Evolutionary conservation across 2,888 invertebrate species (phyloP).

Genomic region (Diploptera punctata): DNA sequence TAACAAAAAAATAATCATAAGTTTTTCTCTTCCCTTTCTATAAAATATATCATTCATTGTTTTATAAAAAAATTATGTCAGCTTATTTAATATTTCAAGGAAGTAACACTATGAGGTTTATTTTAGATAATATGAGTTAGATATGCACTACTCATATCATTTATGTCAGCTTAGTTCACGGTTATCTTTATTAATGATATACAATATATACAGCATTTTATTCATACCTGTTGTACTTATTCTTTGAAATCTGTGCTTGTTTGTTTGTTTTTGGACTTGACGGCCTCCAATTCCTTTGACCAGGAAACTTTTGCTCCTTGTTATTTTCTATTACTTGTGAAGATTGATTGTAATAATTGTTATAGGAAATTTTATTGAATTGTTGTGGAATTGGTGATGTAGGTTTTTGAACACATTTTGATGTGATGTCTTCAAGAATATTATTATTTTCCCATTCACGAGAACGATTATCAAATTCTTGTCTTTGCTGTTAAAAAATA

Average conservation of each 20-base stretch:
- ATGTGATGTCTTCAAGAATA: background rate
- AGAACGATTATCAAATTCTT: background rate
- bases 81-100: too few species aligned
- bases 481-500: background rate
- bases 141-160: too few species aligned
- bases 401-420: background rate
- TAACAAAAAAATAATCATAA: too few species aligned
- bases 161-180: too few species aligned
- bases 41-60: too few species aligned
- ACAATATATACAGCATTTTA: too few species aligned
- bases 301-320: background rate
- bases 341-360: background rate
- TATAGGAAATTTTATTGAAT: background rate
- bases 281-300: background rate
- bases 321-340: background rate
- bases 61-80: too few species aligned
- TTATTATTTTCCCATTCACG: constrained; percentile 14
- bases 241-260: background rate
- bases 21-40: too few species aligned
- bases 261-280: background rate
- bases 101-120: too few species aligned
- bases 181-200: too few species aligned
- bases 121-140: too few species aligned
- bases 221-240: constrained; percentile 7
- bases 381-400: background rate